phyloP scores from a whole-genome alignment of 2,888 invertebrate genomes.

The Ecliptopera silaceata region DNA sequence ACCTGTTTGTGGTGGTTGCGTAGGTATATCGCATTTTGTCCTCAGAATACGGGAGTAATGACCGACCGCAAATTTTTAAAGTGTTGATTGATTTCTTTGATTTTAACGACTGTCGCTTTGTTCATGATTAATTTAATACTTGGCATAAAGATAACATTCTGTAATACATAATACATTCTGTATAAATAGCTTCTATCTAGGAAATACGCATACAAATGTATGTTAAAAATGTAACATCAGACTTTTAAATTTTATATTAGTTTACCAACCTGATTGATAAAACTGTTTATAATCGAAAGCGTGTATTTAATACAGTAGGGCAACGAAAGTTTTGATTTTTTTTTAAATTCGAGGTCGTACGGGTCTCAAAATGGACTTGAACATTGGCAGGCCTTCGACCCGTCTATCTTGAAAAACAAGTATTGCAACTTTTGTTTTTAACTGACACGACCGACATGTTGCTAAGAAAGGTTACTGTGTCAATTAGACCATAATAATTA shows the following conservation, averaged over 20 bases:
- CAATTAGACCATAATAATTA: slow-evolving; percentile 29
- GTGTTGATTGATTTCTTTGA: slow-evolving; percentile 3
- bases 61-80: slow-evolving; percentile 32
- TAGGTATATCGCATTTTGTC: slow-evolving; percentile 41
- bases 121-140: not conserved
- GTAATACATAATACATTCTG: no score
- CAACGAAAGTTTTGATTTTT: slow-evolving; percentile 57
- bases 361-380: slow-evolving; percentile 61
- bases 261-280: not conserved
- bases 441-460: slow-evolving; percentile 49
- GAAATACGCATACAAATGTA: no score
- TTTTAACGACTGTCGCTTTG: not conserved
- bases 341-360: slow-evolving; percentile 60
- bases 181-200: no score
- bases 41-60: slow-evolving; percentile 42
- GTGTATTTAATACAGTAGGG: slow-evolving; percentile 38
- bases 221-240: no score
- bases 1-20: slow-evolving; percentile 13
- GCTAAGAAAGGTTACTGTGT: slow-evolving; percentile 50
- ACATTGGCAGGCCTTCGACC: slow-evolving; percentile 58
- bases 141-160: no score
- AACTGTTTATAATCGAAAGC: slow-evolving; percentile 12
- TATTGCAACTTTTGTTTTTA: slow-evolving; percentile 77
- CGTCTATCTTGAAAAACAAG: slow-evolving; percentile 72
- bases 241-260: not conserved